phyloP scores from a whole-genome alignment of 2,888 invertebrate genomes.

The Amblyteles armatorius region DNA sequence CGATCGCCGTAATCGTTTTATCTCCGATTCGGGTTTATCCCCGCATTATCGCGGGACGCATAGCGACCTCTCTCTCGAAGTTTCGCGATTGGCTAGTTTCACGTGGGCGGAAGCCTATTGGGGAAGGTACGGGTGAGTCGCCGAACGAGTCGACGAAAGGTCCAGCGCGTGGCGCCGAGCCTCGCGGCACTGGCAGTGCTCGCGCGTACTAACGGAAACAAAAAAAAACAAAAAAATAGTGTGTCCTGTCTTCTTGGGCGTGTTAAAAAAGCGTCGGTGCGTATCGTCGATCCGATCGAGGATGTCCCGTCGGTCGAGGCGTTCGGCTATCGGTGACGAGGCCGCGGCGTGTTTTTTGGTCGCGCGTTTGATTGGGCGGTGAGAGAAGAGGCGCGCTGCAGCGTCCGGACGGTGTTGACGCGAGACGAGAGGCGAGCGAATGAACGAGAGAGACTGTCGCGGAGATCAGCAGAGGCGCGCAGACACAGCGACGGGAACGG shows the following conservation, averaged over 20 bases:
- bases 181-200: slow-evolving; percentile 1
- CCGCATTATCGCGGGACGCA: background rate
- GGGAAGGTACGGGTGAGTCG: slow-evolving; percentile 1
- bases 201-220: slow-evolving; percentile 5
- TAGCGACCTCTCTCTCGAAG: background rate
- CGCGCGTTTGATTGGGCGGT: background rate
- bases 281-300: background rate
- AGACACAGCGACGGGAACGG: slow-evolving; percentile 15
- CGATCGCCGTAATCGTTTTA: background rate
- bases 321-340: background rate
- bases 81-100: slow-evolving; percentile 15
- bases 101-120: slow-evolving; percentile 23
- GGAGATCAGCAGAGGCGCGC: slow-evolving; percentile 26
- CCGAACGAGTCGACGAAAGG: background rate
- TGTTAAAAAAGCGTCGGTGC: background rate
- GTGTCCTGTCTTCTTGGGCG: background rate
- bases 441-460: slow-evolving; percentile 70
- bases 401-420: slow-evolving; percentile 27
- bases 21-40: background rate
- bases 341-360: background rate
- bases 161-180: slow-evolving; percentile 52
- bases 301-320: slow-evolving; percentile 6
- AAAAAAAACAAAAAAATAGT: background rate
- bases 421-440: slow-evolving; percentile 53
- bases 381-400: no score